Evolutionary conservation across 2,797 vertebrate species (phyloP), one percentile per base, ranked within the genome.

Genomic region (Ctenochaetus hawaiiensis): DNA sequence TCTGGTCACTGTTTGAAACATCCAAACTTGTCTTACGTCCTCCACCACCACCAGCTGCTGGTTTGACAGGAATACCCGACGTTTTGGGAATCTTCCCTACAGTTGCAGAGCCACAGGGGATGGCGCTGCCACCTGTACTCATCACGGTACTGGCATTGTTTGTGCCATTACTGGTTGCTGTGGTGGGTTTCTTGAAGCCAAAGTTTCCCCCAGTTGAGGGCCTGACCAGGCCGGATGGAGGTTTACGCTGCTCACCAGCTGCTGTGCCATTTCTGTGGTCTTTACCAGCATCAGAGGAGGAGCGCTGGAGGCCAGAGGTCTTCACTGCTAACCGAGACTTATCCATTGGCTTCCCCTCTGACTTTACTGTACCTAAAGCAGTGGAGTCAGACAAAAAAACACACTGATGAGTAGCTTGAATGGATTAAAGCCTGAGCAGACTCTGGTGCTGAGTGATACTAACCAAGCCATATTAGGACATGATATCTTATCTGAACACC

Each of bases 11-110:
- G 0, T 89, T 96, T 48, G 97, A 96, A 63, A 97, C 97, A 10
- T 99, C 98, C 2, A 99, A 89, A 84, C 98, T 99, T 0, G 96
- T 98, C 86, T 99, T 99, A 5, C 97, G 95, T 12, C 96, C 97
- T 26, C 84, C 70, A 12, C 75, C 81, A 3, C 80, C 82, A 20
- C 72, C 76, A 44, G 71, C 75, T 4, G 89, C 94, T 44, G 98
- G 97, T 90, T 99, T 99, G 26, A 99, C 96, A 0, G 98, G 98
- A 80, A 99, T 99, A 65, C 97, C 96, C 0, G 98, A 97, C 8
- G 96, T 96, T 92, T 98, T 98, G 86, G 97, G 96, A 77, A 89
- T 92, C 92, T 99, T 99, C 61, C 96, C 94, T 0, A 95, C 93
- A 0, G 95, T 94, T 34, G 95, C 94, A 0, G 96, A 96, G 56